A percentile compares a stretch with the other conserved stretches of the same genome.
These are phyloP conservation scores for Alectoris magna DNA, from an alignment of 2,797 vertebrate genomes.

Conservation along the genomic window DNA sequence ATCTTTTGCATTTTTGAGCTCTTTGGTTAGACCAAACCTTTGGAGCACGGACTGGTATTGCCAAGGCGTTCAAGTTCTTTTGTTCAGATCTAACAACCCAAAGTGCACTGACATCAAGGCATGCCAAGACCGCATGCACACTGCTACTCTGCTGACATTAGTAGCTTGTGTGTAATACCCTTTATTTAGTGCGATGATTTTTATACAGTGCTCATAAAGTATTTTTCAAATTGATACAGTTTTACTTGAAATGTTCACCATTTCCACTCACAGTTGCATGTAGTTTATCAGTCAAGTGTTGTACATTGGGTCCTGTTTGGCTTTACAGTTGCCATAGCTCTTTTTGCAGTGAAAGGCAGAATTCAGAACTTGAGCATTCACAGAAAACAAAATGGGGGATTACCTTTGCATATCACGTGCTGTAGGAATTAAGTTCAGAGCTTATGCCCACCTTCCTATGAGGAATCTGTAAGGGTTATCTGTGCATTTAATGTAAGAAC, in stretches of 20 bases:
- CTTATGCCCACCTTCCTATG: not conserved
- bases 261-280: not conserved
- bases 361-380: not conserved
- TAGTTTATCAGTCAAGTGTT: not conserved
- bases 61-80: not conserved
- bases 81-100: not conserved
- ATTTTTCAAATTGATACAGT: not conserved
- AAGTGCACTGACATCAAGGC: not conserved
- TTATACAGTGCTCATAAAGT: not conserved
- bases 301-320: not conserved
- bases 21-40: not conserved
- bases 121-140: not conserved
- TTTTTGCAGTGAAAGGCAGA: not conserved
- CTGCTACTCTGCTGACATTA: not conserved
- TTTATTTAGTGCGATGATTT: not conserved
- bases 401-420: not conserved
- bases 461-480: not conserved
- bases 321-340: not conserved
- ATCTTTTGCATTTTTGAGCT: accelerated
- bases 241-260: not conserved
- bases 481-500: not conserved
- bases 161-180: too few species aligned
- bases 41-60: too few species aligned
- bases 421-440: not conserved
- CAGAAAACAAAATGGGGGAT: not conserved